Base-by-base conservation (phyloP, 2,113 vertebrate species). In the Formicarius rufipectus region DNA sequence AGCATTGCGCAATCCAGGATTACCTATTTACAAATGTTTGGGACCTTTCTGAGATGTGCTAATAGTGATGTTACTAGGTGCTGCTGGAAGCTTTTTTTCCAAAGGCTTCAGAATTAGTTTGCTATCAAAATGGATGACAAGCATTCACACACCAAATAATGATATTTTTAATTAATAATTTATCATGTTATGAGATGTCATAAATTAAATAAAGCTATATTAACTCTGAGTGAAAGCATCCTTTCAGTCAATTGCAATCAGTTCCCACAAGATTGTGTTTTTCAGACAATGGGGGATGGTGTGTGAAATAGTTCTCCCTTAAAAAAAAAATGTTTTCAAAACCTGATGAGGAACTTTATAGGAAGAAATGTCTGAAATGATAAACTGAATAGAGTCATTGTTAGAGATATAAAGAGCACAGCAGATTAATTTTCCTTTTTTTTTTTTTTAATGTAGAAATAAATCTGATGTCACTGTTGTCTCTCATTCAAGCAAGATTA, bases 141-240 rank as follows among this genome's bases (percentile, higher is more conserved):
- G 86, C 20, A 84, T 93, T 95, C 87, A 95, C 66, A 93, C 64
- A 95, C 68, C 30, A 0, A 97, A 96, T 95, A 97, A 96, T 68
- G 47, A 97, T 94, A 67, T 90, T 97, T 96, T 96, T 81, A 97
- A 96, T 97, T 97, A 77, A 96, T 95, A 95, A 97, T 97, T 97
- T 95, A 97, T 97, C 85, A 81, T 91, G 74, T 79, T 95, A 93
- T 86, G 31, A 96, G 84, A 95, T 97, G 92, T 96, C 86, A 97
- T 94, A 92, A 96, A 97, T 96, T 96, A 97, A 84, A 93, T 94
- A 96, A 97, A 91, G 11, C 52, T 74, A n/a, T 95, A 63, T 95
- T 92, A 95, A 95, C 96, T 96, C 92, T 78, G 84, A 95, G 53
- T 63, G 67, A 84, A 84, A 89, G 93, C 75, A 83, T 94, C 67